Percentiles rank a stretch among this genome's conserved stretches.
Conservation (phyloP, 2,113 vertebrate genomes). For the Struthio camelus region DNA sequence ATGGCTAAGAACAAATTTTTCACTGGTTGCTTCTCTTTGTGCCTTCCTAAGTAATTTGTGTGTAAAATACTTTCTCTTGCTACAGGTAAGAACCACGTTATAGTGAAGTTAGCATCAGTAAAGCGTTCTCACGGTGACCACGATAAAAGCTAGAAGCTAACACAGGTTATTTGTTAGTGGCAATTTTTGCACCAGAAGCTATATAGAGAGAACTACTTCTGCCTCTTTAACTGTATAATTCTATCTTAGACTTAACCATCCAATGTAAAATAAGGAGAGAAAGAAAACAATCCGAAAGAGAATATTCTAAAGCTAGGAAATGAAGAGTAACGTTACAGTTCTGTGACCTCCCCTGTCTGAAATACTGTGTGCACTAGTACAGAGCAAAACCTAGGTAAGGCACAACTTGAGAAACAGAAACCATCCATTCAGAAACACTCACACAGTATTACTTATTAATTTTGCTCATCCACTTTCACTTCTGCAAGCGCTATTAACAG, state of each 20-base stretch:
- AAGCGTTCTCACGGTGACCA: slow-evolving; percentile 42
- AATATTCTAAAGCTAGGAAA: slow-evolving; percentile 44
- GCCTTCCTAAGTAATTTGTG: not conserved
- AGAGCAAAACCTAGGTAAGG: not conserved
- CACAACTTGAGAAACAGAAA: slow-evolving; percentile 15
- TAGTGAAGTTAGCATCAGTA: slow-evolving; percentile 52
- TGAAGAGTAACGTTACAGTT: not conserved
- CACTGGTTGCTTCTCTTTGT: not conserved
- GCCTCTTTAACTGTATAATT: not conserved
- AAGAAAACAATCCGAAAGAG: slow-evolving; percentile 26
- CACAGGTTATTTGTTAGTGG: slow-evolving; percentile 71
- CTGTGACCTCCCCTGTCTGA: not conserved
- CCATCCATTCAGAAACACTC: not conserved
- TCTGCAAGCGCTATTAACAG: not conserved
- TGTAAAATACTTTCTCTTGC: not conserved
- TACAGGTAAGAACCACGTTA: slow-evolving; percentile 2
- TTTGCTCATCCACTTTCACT: not conserved
- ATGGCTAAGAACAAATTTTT: not conserved
- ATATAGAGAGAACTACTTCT: not conserved
- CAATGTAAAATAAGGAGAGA: not conserved
- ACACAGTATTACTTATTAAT: not conserved
- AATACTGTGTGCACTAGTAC: not conserved
- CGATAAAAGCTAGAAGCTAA: slow-evolving; percentile 58
- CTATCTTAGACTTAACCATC: not conserved
- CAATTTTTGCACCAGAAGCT: slow-evolving; percentile 41